A percentile compares a stretch with the other conserved stretches of the same genome.
Evolutionary conservation across 2,797 vertebrate genomes (phyloP).

Genomic region (Ibycter americanus): DNA sequence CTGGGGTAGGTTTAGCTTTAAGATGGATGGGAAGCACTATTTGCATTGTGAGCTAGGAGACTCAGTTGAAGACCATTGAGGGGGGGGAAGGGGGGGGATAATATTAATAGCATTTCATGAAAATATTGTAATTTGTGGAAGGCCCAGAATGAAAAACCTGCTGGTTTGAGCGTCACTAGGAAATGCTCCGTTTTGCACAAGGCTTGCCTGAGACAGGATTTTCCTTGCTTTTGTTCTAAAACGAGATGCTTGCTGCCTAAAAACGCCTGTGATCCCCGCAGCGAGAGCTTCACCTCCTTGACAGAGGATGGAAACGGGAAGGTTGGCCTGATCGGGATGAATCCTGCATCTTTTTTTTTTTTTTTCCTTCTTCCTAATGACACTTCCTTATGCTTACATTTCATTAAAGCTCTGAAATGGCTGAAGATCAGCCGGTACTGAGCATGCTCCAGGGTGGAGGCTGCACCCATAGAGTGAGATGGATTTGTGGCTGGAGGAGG

Average conservation of each 20-base stretch:
- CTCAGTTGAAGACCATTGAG: background rate
- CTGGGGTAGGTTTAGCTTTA: slow-evolving; percentile 30
- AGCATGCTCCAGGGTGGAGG: slow-evolving; percentile 76
- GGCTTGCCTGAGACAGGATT: slow-evolving; percentile 19
- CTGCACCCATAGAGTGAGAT: slow-evolving; percentile 76
- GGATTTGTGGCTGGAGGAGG: slow-evolving; percentile 72
- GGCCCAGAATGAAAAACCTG: background rate
- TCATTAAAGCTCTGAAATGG: slow-evolving; percentile 79
- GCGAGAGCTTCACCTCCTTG: background rate
- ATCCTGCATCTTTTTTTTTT: background rate
- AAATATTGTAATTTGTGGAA: background rate
- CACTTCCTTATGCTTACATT: slow-evolving; percentile 76
- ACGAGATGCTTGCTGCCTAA: background rate
- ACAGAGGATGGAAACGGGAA: slow-evolving; percentile 20
- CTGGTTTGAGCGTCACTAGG: background rate
- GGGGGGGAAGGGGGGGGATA: background rate
- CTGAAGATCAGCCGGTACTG: slow-evolving; percentile 72
- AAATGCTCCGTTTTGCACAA: background rate
- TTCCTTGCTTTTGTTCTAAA: slow-evolving; percentile 56
- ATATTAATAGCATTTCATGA: slow-evolving; percentile 30
- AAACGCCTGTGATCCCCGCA: background rate
- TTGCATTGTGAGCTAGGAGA: background rate
- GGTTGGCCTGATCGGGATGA: background rate
- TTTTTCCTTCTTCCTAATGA: slow-evolving; percentile 29
- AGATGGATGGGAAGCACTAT: background rate